Conservation (phyloP, 2,888 invertebrate species). For the Calephelis perditalis region DNA sequence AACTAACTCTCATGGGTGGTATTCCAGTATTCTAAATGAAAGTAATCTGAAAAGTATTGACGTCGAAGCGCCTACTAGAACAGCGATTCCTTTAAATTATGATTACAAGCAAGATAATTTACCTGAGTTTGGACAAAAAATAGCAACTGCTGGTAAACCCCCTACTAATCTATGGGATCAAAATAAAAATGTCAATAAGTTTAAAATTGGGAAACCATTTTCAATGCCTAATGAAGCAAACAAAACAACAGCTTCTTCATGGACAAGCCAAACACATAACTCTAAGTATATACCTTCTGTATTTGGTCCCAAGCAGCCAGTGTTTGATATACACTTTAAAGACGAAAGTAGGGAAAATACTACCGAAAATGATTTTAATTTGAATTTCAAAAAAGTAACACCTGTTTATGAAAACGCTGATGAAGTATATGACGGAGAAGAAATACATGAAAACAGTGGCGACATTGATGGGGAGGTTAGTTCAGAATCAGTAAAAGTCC, state of each 20-base stretch:
- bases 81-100: constrained; percentile 59
- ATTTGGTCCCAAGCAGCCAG: constrained; percentile 54
- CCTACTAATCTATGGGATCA: constrained; percentile 56
- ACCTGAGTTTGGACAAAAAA: constrained; percentile 62
- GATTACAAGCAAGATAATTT: constrained; percentile 47
- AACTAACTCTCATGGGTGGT: constrained; percentile 71
- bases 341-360: constrained; percentile 62
- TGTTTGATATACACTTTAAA: constrained; percentile 67
- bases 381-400: constrained; percentile 42
- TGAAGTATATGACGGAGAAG: constrained; percentile 67
- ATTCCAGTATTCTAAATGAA: constrained; percentile 57
- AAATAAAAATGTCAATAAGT: constrained; percentile 37
- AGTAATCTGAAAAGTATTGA: constrained; percentile 49
- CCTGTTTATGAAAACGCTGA: constrained; percentile 64
- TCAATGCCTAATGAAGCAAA: constrained; percentile 45
- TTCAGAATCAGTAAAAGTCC: constrained; percentile 68
- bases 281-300: constrained; percentile 58
- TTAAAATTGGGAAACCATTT: constrained; percentile 59
- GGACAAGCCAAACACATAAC: constrained; percentile 33
- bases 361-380: constrained; percentile 36
- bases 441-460: constrained; percentile 42
- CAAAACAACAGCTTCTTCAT: constrained; percentile 36
- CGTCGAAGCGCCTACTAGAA: constrained; percentile 59
- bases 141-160: constrained; percentile 58
- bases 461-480: constrained; percentile 65